Evolutionary conservation across 2,888 invertebrate genomes (phyloP), one percentile per base, ranked within the genome.

Genomic region (Drosophila gaucha): DNA sequence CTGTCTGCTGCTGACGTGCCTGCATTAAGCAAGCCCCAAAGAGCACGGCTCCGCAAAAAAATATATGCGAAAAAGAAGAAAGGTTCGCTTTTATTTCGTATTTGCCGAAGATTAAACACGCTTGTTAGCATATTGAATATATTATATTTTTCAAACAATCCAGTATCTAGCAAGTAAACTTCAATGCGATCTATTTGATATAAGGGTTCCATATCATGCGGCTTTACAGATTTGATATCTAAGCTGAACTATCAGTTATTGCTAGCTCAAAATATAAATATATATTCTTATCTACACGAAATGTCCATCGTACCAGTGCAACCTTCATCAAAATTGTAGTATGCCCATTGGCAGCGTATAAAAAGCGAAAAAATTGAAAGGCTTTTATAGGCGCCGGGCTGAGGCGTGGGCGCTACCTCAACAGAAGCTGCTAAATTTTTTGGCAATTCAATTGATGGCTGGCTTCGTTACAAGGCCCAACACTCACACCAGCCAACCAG

Each of bases 351-450:
- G 0, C 2, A 38, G 38, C 0, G 50, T 22, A 28, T n/a, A 30
- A 57, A 36, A 16, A 38, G 38, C 31, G 10, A 38, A 72, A 76
- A 72, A 82, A 80, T 78, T 78, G 80, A 84, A 84, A 79, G 80
- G 70, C 84, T 79, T 86, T 86, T 86, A 75, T 74, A 71, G 52
- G 70, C 66, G 52, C 51, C 46, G 57, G 62, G 57, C 51, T 44
- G 58, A 43, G 26, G 51, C 31, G 14, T 18, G 46, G 26, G 51
- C 31, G 14, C 24, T 10, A 31, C 47, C 36, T 38, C 26, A 63
- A 49, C 76, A 80, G 76, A 83, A 84, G 85, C 82, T 78, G 78
- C 84, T 79, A 83, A 86, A 80, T 84, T 86, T 78, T 73, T 78
- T 74, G 74, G 74, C 74, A 77, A 74, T 67, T 77, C 78, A 74